phyloP scores from a whole-genome alignment of 2,113 vertebrate species.

The Okapia johnstoni region DNA sequence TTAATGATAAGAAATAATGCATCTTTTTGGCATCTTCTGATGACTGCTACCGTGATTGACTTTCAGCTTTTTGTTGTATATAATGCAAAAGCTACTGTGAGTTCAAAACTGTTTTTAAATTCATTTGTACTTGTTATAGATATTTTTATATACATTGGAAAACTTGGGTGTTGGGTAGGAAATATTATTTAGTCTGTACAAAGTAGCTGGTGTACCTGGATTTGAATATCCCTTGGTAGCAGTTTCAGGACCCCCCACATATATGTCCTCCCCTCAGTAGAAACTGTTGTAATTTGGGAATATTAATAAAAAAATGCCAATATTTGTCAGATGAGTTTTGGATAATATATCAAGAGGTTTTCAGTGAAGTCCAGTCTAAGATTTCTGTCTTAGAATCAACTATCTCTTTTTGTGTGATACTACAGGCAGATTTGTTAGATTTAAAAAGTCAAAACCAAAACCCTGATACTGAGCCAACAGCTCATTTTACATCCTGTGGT shows the following conservation, averaged over 20 bases:
- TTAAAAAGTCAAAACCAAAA: not conserved
- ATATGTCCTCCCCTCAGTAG: not conserved
- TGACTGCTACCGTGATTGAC: not conserved
- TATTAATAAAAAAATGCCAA: constrained; percentile 15
- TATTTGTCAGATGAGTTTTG: constrained; percentile 9
- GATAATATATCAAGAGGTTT: not conserved
- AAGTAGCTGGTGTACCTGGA: not conserved
- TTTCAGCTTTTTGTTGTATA: not conserved
- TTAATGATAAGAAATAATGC: not conserved
- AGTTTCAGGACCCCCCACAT: not conserved
- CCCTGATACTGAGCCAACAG: not conserved
- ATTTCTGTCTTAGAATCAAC: constrained; percentile 18
- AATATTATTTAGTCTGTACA: not conserved
- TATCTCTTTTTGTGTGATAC: not conserved
- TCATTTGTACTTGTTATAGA: not conserved
- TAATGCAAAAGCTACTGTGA: not conserved
- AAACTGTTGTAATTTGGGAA: not conserved
- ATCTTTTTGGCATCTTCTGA: not conserved
- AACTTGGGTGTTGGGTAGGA: not conserved
- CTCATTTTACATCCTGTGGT: not conserved
- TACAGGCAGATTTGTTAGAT: not conserved
- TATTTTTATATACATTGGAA: not conserved
- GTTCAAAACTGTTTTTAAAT: constrained; percentile 22
- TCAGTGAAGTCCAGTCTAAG: not conserved
- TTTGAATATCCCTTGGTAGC: constrained; percentile 4